These are phyloP conservation scores for Grapholita molesta DNA, from an alignment of 1,140 invertebrate genomes.

Conservation along the genomic window DNA sequence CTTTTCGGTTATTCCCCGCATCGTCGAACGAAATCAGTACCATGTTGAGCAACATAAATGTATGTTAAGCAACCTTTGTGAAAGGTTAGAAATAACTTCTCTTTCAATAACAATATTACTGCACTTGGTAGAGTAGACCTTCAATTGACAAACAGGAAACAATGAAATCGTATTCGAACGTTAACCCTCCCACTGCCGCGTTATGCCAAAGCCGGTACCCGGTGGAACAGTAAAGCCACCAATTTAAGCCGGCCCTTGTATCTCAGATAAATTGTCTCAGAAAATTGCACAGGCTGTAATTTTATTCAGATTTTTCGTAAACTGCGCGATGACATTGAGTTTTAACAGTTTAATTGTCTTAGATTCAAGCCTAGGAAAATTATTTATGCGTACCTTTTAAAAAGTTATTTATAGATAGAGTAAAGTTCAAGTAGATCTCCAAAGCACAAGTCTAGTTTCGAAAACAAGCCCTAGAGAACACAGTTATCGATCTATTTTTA, in stretches of 20 bases:
- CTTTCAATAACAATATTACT: not conserved
- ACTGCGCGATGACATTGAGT: too few relatives aligned
- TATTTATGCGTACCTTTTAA: too few relatives aligned
- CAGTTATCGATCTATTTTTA: too few relatives aligned
- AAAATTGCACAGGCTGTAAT: too few relatives aligned
- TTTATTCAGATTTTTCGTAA: too few relatives aligned
- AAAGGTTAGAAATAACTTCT: not conserved
- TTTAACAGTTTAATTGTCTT: too few relatives aligned
- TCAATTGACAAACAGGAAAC: not conserved
- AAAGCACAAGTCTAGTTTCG: too few relatives aligned
- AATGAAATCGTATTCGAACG: not conserved
- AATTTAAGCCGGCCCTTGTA: not conserved
- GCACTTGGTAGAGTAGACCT: not conserved
- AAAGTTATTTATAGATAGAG: too few relatives aligned
- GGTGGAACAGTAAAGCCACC: not conserved
- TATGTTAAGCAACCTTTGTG: not conserved
- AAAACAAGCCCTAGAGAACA: too few relatives aligned
- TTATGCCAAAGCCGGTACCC: not conserved
- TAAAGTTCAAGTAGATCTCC: too few relatives aligned
- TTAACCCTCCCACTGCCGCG: not conserved
- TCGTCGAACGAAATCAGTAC: not conserved
- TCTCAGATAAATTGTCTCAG: not conserved
- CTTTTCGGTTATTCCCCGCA: not conserved
- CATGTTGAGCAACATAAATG: not conserved
- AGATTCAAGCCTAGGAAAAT: too few relatives aligned